Evolutionary conservation across 2,797 vertebrate genomes (phyloP).

Genomic region (Sciurus vulgaris): DNA sequence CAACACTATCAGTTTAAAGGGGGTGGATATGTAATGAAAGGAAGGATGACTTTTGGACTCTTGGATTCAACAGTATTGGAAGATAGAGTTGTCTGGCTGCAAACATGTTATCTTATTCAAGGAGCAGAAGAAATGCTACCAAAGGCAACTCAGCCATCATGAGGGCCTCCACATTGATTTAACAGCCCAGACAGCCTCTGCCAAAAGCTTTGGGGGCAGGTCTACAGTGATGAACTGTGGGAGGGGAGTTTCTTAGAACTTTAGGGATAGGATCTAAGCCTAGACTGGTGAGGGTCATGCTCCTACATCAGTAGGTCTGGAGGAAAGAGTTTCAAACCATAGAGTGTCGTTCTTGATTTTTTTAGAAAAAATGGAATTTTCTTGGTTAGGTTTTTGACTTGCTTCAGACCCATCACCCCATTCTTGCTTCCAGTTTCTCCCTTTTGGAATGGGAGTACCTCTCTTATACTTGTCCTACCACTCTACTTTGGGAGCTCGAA

Average conservation of each 20-base stretch:
- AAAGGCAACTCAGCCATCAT: not conserved
- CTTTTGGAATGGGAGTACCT: too few species aligned
- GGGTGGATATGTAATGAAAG: not conserved
- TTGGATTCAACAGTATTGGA: not conserved
- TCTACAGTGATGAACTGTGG: not conserved
- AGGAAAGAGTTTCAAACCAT: not conserved
- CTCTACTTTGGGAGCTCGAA: too few species aligned
- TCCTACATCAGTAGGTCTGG: not conserved
- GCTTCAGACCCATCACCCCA: too few species aligned
- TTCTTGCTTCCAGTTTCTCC: too few species aligned
- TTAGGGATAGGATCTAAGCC: not conserved
- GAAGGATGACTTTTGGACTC: too few species aligned
- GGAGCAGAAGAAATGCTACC: not conserved
- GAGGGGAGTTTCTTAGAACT: not conserved
- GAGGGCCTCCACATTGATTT: not conserved
- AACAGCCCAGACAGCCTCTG: not conserved
- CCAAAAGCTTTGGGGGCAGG: not conserved
- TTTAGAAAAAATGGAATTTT: not conserved
- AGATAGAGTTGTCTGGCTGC: not conserved
- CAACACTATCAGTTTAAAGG: too few species aligned
- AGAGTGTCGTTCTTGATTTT: not conserved
- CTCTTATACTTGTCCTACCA: too few species aligned
- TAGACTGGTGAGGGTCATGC: not conserved
- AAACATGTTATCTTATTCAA: not conserved
- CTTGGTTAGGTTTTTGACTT: not conserved